Percentiles rank a stretch among this genome's conserved stretches.
These are phyloP conservation scores for Dastarcus helophoroides DNA, from an alignment of 2,888 invertebrate species.

Conservation along the genomic window DNA sequence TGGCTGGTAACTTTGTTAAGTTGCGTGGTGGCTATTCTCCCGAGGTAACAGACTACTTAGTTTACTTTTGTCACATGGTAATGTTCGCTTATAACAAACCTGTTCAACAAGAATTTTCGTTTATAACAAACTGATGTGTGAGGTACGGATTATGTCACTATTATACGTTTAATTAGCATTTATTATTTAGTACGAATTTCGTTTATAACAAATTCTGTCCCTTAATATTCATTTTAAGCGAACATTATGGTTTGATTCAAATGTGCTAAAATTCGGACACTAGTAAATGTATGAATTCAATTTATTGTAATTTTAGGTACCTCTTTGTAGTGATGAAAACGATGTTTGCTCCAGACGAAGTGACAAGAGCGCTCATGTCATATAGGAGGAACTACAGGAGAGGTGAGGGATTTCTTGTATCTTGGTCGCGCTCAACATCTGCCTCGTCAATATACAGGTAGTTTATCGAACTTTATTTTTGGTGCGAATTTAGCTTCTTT, in stretches of 20 bases:
- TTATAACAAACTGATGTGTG: too few relatives aligned
- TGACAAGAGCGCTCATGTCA: slow-evolving; percentile 56
- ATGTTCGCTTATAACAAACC: too few relatives aligned
- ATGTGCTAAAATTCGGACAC: too few relatives aligned
- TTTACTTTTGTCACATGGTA: too few relatives aligned
- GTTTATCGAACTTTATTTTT: slow-evolving; percentile 10
- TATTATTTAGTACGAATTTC: too few relatives aligned
- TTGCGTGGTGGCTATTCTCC: slow-evolving; percentile 66
- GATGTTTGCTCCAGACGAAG: slow-evolving; percentile 61
- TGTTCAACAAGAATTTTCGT: too few relatives aligned
- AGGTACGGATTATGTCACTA: too few relatives aligned
- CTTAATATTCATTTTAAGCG: too few relatives aligned
- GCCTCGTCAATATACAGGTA: slow-evolving; percentile 50
- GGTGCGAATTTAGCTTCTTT: neutral
- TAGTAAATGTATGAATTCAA: slow-evolving; percentile 9
- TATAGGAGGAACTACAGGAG: slow-evolving; percentile 43
- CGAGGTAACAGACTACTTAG: too few relatives aligned
- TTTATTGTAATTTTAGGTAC: slow-evolving; percentile 52
- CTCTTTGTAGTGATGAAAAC: slow-evolving; percentile 56
- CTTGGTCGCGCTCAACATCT: slow-evolving; percentile 50
- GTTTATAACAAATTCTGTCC: too few relatives aligned
- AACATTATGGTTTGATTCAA: too few relatives aligned
- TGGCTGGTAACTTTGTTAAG: slow-evolving; percentile 73
- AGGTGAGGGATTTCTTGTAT: slow-evolving; percentile 52
- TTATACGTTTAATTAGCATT: too few relatives aligned